phyloP scores from a whole-genome alignment of 2,888 invertebrate species.

The Acleris sparsana region DNA sequence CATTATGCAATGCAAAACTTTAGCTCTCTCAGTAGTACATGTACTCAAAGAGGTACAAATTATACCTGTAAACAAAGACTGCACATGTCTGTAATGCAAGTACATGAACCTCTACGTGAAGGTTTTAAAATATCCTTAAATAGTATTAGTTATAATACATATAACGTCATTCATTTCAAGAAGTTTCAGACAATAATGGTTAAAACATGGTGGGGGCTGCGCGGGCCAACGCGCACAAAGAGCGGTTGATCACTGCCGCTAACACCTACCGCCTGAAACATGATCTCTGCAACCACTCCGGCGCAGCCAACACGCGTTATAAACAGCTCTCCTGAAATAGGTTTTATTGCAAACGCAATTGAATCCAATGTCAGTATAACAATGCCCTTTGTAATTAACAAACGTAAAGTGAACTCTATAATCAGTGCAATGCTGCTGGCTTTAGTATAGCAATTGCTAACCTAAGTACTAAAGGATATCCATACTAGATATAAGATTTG shows the following conservation, averaged over 20 bases:
- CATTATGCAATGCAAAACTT: too few relatives aligned
- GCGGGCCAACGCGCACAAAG: conserved; percentile 52
- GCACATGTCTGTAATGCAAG: too few relatives aligned
- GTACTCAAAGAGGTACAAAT: too few relatives aligned
- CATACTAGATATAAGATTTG: conserved; percentile 54
- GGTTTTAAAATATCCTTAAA: neutral
- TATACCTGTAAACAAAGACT: too few relatives aligned
- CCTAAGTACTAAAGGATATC: conserved; percentile 48
- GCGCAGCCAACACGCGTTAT: conserved; percentile 60
- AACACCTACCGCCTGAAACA: conserved; percentile 68
- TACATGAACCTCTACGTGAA: neutral
- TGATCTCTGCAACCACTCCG: conserved; percentile 70
- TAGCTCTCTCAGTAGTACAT: too few relatives aligned
- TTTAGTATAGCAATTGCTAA: conserved; percentile 51
- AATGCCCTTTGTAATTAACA: conserved; percentile 58
- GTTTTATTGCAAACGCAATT: conserved; percentile 44
- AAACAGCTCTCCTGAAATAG: conserved; percentile 49
- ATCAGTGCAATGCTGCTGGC: conserved; percentile 48
- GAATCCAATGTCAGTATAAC: conserved; percentile 71
- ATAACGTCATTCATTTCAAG: conserved; percentile 42
- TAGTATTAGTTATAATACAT: conserved; percentile 14
- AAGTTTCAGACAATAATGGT: conserved; percentile 43
- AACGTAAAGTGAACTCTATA: conserved; percentile 57
- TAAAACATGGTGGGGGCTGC: conserved; percentile 37
- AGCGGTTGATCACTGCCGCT: conserved; percentile 61